phyloP scores from a whole-genome alignment of 1,140 invertebrate genomes.

The Macrocentrus cingulum region DNA sequence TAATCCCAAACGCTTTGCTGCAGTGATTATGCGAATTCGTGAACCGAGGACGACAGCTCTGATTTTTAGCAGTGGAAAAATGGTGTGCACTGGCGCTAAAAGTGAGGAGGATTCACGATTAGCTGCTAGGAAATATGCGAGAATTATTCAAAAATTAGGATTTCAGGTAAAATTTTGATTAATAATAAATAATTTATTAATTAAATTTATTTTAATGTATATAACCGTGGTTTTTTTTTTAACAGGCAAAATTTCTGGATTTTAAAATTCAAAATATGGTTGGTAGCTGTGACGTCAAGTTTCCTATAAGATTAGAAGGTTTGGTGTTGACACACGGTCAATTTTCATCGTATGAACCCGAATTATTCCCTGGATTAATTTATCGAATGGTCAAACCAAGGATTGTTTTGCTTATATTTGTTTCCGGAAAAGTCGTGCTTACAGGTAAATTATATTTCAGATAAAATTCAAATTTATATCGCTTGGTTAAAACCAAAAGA shows the following conservation, averaged over 20 bases:
- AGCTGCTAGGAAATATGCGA: conserved; percentile 97
- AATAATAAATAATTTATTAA: conserved; percentile 13
- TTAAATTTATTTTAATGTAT: conserved; percentile 1
- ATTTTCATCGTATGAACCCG: conserved; percentile 94
- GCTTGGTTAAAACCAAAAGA: conserved; percentile 23
- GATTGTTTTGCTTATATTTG: conserved; percentile 98
- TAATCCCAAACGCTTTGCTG: conserved; percentile 99
- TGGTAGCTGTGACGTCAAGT: conserved; percentile 98
- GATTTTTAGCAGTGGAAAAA: conserved; percentile 99
- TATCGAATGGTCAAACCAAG: conserved; percentile 99
- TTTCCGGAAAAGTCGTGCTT: conserved; percentile 96
- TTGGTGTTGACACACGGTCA: conserved; percentile 95
- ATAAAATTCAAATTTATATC: too few species aligned
- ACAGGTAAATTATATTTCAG: too few species aligned
- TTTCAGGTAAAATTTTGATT: conserved; percentile 75
- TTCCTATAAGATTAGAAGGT: conserved; percentile 96
- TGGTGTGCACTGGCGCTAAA: conserved; percentile 99
- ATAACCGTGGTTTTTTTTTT: conserved; percentile 1
- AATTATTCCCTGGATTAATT: conserved; percentile 97
- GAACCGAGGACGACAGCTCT: conserved; percentile 98
- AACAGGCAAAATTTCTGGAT: conserved; percentile 94
- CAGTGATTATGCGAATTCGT: conserved; percentile 99
- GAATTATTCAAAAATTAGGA: conserved; percentile 98
- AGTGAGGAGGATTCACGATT: conserved; percentile 97
- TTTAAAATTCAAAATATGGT: conserved; percentile 99